Evolutionary conservation across 2,888 invertebrate genomes (phyloP), one percentile per base, ranked within the genome.

Genomic region (Himalopsyche kuldschensis): DNA sequence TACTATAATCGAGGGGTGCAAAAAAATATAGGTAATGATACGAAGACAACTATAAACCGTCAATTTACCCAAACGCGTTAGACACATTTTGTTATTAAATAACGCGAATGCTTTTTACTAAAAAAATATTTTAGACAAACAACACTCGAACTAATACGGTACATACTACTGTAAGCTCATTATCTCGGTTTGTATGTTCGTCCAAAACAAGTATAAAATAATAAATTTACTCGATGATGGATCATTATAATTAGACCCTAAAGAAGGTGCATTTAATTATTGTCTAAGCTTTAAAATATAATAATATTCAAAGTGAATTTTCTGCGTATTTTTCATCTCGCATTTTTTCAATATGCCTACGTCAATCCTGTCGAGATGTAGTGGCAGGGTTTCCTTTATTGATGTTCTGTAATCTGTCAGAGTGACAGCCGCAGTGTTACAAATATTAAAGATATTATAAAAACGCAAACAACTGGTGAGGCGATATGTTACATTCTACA

Each of bases 361-460:
- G 20, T 55, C 55, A 55, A 24, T 55, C 55, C 55, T 55, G 55
- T 55, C 55, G 55, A 55, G 55, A 55, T 55, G 55, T 55, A 55
- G 55, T 55, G 55, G 55, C 55, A 55, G 55, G 55, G 55, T 55
- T 55, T n/a, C 20, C 55, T 20, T 55, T 82, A 82, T 82, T 82
- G 82, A 82, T 82, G 82, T 69, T 35, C 75, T 6, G 31, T 78
- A 63, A 82, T 82, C 82, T 79, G 79, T 82, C 82, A 82, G 82
- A 31, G 17, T 82, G 82, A 82, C 82, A 69, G 69, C 78, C 78
- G 82, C 48, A 46, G 82, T 82, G 82, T 82, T 82, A 82, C 82
- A 78, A 79, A 79, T 82, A 82, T 82, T 82, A 82, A 82, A 82
- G 79, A 41, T 41, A 82, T 82, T 82, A 82, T 79, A 77, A 80